A percentile compares a stretch with the other conserved stretches of the same genome.
Conservation (phyloP, 1,140 invertebrate genomes). For the Drosophila kurseongensis region DNA sequence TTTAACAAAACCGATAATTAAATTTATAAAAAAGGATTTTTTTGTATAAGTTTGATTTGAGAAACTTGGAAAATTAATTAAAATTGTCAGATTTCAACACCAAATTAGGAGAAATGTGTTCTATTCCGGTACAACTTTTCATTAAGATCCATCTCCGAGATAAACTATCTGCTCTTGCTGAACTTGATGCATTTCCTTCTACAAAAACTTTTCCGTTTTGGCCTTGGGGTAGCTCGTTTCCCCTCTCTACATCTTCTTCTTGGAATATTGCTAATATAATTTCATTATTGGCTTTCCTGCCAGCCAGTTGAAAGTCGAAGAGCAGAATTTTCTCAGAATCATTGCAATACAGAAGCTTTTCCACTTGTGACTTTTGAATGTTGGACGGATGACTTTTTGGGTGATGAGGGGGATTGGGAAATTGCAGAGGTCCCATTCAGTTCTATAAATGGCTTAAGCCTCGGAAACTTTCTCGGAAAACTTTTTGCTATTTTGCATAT, state of each 20-base stretch:
- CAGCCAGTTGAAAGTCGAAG: constrained; percentile 13
- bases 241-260: not conserved
- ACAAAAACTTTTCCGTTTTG: constrained; percentile 26
- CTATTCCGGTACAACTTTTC: not conserved
- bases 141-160: not conserved
- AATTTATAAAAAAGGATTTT: too few relatives aligned
- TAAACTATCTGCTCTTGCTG: constrained; percentile 1
- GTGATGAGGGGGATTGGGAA: not conserved
- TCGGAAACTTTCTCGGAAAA: constrained; percentile 44
- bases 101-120: not conserved
- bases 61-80: too few relatives aligned
- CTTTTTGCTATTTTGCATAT: constrained; percentile 46
- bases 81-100: not conserved
- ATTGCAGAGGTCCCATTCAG: constrained; percentile 38
- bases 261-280: constrained; percentile 60
- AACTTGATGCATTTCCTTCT: constrained; percentile 27
- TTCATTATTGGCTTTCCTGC: constrained; percentile 57
- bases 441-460: constrained; percentile 55
- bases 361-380: constrained; percentile 54
- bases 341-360: constrained; percentile 45
- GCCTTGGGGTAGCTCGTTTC: constrained; percentile 3
- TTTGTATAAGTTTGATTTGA: too few relatives aligned
- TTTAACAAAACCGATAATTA: too few relatives aligned
- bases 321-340: constrained; percentile 22
- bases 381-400: constrained; percentile 19